Evolutionary conservation across 2,113 vertebrate genomes (phyloP), one percentile per base, ranked within the genome.

Genomic region (Channa maculata): DNA sequence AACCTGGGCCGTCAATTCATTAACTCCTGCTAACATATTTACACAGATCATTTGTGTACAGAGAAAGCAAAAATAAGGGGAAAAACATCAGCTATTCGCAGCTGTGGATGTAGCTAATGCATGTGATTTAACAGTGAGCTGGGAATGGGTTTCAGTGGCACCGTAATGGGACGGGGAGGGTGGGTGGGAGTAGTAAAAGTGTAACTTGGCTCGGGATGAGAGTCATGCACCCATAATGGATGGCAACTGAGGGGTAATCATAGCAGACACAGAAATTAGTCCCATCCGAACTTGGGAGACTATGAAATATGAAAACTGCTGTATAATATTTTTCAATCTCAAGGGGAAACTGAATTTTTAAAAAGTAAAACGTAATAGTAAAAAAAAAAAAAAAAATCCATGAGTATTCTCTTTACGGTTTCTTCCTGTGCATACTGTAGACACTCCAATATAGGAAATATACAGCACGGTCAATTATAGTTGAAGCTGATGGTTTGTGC

Each of bases 221-320:
- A 84, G 84, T 67, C 62, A 15, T 61, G 72, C 62, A 84, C 75
- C 60, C 52, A 54, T 86, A 87, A 88, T 80, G 77, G 77, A 80
- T 82, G 81, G 71, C 77, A 75, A 59, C 79, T 52, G 65, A 64
- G 71, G 70, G 63, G 71, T 84, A 88, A 87, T 89, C 80, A 80
- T 46, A 36, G 74, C 58, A 72, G 74, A 78, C 49, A 64, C 51
- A 64, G 55, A 77, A 86, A 89, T 82, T 65, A 79, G 84, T 79
- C 71, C 65, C 79, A 84, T 88, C 81, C 79, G 84, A 77, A 60
- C 51, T 24, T 48, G 50, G 45, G 43, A 59, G 49, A 65, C 48
- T 44, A 46, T 82, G 61, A 86, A 78, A 73, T 78, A 77, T 77
- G 62, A 59, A 81, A 84, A 78, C 53, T 9, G 54, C 71, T 15